Evolutionary conservation across 1,140 invertebrate species (phyloP), one percentile per base, ranked within the genome.

Genomic region (Caligus rogercresseyi): DNA sequence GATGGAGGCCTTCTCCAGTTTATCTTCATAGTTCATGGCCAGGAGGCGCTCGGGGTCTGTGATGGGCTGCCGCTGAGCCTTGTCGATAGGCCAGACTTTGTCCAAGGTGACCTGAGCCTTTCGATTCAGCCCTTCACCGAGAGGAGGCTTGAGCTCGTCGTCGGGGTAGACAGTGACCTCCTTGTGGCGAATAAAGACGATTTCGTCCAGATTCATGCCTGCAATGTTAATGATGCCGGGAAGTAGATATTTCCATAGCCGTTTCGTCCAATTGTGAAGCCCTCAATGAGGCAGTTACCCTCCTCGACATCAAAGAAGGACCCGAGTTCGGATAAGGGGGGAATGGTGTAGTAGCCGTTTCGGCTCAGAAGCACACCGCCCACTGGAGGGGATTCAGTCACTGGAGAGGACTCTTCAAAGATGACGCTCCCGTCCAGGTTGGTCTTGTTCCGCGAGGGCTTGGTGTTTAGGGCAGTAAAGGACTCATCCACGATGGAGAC

Each of bases 241-340:
- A 90, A 98, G 71, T 80, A 88, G 0, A 98, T 85, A 73, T 86
- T 89, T 20, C 95, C 94, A 73, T 91, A 98, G 53, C 87, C 87
- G 63, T 83, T 78, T 15, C 93, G 78, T 0, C 91, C 92, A 56
- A 98, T 78, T 0, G 87, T 89, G 66, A 98, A 87, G 66, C 89
- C 83, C n/a, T 88, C 83, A 13, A 96, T 84, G 25, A 88, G 74
- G 71, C 90, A 95, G 20, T 78, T 78, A 24, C 76, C 76, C 0
- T 75, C 70, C 20, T 71, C 69, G 68, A 77, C 74, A 72, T 86
- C 78, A 13, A 81, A 74, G 25, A 83, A 72, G 24, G 73, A 69
- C 2, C 71, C 75, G 26, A 95, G 76, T 63, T 90, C 85, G 58
- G 87, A 81, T 63, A 91, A 66, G 13, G 80, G 74, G 0, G 91